phyloP scores from a whole-genome alignment of 2,888 invertebrate species.

The Tachina grossa region DNA sequence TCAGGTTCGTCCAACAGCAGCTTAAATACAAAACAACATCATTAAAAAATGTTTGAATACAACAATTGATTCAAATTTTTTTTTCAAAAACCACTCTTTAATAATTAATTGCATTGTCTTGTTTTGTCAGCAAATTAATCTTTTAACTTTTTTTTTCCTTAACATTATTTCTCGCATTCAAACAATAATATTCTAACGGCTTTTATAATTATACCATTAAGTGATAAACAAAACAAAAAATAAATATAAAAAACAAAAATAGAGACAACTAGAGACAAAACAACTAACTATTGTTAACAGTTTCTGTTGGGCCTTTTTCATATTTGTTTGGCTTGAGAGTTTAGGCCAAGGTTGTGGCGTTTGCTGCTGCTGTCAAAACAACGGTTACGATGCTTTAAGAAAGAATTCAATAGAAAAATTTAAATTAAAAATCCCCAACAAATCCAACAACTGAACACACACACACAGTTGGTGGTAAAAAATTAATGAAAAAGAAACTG shows the following conservation, averaged over 20 bases:
- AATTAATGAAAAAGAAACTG: background rate
- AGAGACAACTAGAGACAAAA: background rate
- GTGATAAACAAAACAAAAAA: conserved; percentile 16
- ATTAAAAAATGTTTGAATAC: background rate
- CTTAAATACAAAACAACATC: background rate
- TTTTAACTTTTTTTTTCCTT: conserved; percentile 16
- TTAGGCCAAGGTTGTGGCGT: conserved; percentile 79
- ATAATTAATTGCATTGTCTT: background rate
- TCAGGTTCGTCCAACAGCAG: too few species aligned
- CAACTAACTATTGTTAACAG: background rate
- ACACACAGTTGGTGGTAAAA: conserved; percentile 31
- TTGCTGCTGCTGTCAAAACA: conserved; percentile 46
- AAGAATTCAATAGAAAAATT: conserved; percentile 35
- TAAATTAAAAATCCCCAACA: background rate
- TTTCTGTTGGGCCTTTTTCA: conserved; percentile 70
- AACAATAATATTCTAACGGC: conserved; percentile 48
- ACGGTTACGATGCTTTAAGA: conserved; percentile 44
- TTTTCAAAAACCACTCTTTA: background rate
- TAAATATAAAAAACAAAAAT: background rate
- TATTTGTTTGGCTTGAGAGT: conserved; percentile 79
- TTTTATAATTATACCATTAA: conserved; percentile 37
- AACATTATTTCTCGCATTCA: background rate
- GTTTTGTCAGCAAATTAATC: background rate
- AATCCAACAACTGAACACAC: background rate
- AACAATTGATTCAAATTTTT: background rate